Evolutionary conservation across 2,888 invertebrate species (phyloP), one percentile per base, ranked within the genome.

Genomic region (Hartigia nigra): DNA sequence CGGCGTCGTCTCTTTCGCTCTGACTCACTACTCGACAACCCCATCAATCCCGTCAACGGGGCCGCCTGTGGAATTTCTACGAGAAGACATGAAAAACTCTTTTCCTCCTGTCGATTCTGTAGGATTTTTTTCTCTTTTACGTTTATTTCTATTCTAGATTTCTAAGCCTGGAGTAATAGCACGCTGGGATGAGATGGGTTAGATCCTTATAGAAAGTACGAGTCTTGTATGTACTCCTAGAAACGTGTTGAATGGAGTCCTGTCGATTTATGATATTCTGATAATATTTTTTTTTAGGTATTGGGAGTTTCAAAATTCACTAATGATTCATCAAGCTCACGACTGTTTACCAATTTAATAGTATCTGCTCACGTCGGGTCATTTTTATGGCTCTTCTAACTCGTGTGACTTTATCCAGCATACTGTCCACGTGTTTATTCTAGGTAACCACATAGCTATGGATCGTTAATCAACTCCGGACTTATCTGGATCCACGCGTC

Each of bases 1-100:
- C 83, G 84, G 78, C 84, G 82, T 82, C 80, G 76, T 80, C 82
- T 82, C 80, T 80, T 70, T 55, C 39, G 69, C 70, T 80, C 76
- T 81, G 82, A 79, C 81, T 81, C 80, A 81, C 78, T 79, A 79
- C 78, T 74, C 69, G 70, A 70, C 78, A 70, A 74, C 72, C 72
- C 80, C 74, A 74, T 79, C 81, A 39, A 76, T 79, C 76, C 74
- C 72, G 72, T 72, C 72, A 31, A 72, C 72, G 32, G 14, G 72
- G 32, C 12, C n/a, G 72, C 31, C 72, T 55, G 72, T 1, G 72
- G 72, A 72, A 31, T 72, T 23, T 55, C 9, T 23, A 23, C 23
- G 55, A 55, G 55, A 9, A 55, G 55, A 55, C 55, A 55, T 9
- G 55, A 55, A 55, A 55, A 55, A 23, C 23, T 55, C 23, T 55